Percentiles rank a stretch among this genome's conserved stretches.
These are phyloP conservation scores for Rhopilema esculentum DNA, from an alignment of 30 jellyfish, hydroid and myxozoan species.

Conservation along the genomic window DNA sequence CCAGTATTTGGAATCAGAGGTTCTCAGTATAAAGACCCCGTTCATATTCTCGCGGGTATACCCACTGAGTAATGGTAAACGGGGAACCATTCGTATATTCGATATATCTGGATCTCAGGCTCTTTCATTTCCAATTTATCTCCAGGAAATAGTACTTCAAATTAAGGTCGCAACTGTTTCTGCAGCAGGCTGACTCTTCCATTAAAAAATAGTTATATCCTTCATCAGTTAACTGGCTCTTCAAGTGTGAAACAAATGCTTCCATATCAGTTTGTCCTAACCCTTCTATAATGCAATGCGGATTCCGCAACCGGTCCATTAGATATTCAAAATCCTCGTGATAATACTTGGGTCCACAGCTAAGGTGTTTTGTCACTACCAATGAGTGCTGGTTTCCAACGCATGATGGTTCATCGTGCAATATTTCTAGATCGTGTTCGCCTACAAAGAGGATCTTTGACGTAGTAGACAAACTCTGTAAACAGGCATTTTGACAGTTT, in stretches of 20 bases:
- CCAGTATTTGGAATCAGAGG: no score
- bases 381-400: conserved; percentile 63
- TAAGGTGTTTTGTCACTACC: conserved; percentile 26
- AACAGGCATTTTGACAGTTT: conserved; percentile 54
- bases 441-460: conserved; percentile 28
- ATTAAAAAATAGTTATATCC: conserved; percentile 23
- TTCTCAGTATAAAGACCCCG: no score
- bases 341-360: conserved; percentile 28
- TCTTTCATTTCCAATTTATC: conserved; percentile 20
- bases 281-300: conserved; percentile 32
- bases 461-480: conserved; percentile 18
- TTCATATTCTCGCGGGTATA: no score
- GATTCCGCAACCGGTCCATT: conserved; percentile 8
- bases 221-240: conserved; percentile 27
- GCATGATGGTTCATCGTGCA: conserved; percentile 58
- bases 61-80: no score
- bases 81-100: no score
- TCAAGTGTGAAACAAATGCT: conserved; percentile 41
- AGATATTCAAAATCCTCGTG: conserved; percentile 60
- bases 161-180: conserved; percentile 36
- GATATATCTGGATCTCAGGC: not conserved
- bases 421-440: conserved; percentile 26
- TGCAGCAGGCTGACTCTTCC: conserved; percentile 59
- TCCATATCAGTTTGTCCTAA: conserved; percentile 49
- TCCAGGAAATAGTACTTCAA: conserved; percentile 32